These are phyloP conservation scores for Danio aesculapii DNA, from an alignment of 2,797 vertebrate genomes.

Conservation along the genomic window DNA sequence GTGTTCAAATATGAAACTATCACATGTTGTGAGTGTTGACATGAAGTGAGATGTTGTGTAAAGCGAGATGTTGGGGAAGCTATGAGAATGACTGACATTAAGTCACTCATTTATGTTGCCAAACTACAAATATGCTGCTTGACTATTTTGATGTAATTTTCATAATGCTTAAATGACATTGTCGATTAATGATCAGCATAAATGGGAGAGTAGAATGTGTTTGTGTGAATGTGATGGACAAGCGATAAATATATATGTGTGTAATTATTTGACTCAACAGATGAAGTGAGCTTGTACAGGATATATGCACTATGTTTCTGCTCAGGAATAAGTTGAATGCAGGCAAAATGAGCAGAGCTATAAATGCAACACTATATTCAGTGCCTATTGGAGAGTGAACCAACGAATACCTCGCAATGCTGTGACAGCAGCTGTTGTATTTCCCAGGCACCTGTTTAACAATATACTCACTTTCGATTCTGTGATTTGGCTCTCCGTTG, in stretches of 20 bases:
- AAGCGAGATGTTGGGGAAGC: not conserved
- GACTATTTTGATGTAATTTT: slow-evolving; percentile 28
- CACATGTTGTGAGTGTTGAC: not conserved
- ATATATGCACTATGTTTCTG: slow-evolving; percentile 51
- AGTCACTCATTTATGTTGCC: slow-evolving; percentile 36
- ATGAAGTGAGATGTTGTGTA: not conserved
- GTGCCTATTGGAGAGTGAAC: slow-evolving; percentile 53
- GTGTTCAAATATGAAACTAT: slow-evolving; percentile 1
- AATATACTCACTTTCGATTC: slow-evolving; percentile 53
- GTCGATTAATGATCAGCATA: not conserved
- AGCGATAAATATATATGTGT: slow-evolving; percentile 17
- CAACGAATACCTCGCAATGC: slow-evolving; percentile 52
- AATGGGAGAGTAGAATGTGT: slow-evolving; percentile 13
- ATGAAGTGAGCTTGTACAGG: slow-evolving; percentile 37
- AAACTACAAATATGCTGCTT: slow-evolving; percentile 41
- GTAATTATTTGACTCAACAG: not conserved
- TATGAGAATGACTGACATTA: slow-evolving; percentile 13
- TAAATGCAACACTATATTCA: slow-evolving; percentile 45
- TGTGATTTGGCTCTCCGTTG: not conserved
- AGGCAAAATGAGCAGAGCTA: slow-evolving; percentile 44
- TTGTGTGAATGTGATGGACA: slow-evolving; percentile 25
- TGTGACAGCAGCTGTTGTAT: slow-evolving; percentile 37
- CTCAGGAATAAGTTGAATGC: slow-evolving; percentile 48
- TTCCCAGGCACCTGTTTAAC: slow-evolving; percentile 41
- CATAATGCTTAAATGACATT: slow-evolving; percentile 19